phyloP scores from a whole-genome alignment of 2,888 invertebrate genomes.

The Creontiades dilutus region DNA sequence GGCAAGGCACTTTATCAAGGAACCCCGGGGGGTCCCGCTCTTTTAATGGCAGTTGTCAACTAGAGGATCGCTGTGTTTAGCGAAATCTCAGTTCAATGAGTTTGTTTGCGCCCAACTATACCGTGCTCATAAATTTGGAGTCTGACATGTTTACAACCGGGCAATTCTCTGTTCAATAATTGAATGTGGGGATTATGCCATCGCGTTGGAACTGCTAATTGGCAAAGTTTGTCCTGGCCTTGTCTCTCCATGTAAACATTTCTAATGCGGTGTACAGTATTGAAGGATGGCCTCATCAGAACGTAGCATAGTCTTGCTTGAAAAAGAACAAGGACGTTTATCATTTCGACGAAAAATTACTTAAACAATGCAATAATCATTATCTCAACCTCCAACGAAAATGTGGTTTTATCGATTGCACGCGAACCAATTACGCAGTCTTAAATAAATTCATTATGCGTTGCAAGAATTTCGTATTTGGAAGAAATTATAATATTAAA shows the following conservation, averaged over 20 bases:
- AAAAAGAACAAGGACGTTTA: too few species aligned
- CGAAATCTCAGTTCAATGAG: slow-evolving; percentile 62
- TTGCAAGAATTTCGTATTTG: too few species aligned
- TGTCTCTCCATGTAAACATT: slow-evolving; percentile 29
- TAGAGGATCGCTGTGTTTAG: slow-evolving; percentile 32
- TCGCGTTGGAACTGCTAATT: slow-evolving; percentile 30
- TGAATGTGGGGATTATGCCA: slow-evolving; percentile 12
- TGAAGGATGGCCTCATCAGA: not conserved
- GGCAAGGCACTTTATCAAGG: slow-evolving; percentile 28
- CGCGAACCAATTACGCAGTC: too few species aligned
- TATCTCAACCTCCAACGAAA: too few species aligned
- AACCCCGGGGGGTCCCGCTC: not conserved
- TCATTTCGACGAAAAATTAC: too few species aligned
- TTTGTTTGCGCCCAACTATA: slow-evolving; percentile 57
- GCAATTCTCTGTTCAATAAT: slow-evolving; percentile 38
- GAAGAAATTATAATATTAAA: too few species aligned
- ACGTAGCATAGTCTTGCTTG: not conserved
- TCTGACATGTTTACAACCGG: slow-evolving; percentile 53
- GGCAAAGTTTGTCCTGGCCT: not conserved
- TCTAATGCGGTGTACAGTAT: slow-evolving; percentile 1
- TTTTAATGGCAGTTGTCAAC: slow-evolving; percentile 36
- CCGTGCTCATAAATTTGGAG: slow-evolving; percentile 26
- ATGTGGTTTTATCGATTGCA: too few species aligned
- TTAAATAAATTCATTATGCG: too few species aligned
- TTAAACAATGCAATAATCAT: too few species aligned